Conservation (phyloP, 2,113 vertebrate species). For the Melanerpes aurifrons region DNA sequence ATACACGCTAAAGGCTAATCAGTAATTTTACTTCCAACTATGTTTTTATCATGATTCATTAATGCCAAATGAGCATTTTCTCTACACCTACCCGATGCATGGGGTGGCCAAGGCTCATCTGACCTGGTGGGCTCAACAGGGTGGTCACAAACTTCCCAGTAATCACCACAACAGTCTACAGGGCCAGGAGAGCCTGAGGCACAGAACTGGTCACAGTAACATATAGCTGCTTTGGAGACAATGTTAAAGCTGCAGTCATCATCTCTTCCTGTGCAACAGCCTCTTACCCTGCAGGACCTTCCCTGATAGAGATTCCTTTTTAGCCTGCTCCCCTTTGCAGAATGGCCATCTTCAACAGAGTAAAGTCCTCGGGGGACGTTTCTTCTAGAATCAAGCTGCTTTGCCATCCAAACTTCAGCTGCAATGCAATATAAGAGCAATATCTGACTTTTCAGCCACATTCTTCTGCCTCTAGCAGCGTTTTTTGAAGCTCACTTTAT, state of each 20-base stretch:
- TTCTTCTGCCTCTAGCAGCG: constrained; percentile 15
- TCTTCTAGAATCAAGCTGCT: constrained; percentile 8
- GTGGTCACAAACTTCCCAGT: constrained; percentile 70
- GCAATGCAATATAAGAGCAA: constrained; percentile 61
- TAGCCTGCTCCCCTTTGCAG: constrained; percentile 36
- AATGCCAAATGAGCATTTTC: background rate
- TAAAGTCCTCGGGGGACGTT: background rate
- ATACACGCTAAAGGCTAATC: background rate
- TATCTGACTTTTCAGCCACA: constrained; percentile 56
- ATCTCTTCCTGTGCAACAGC: constrained; percentile 79
- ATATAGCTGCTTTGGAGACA: constrained; percentile 66
- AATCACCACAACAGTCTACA: constrained; percentile 79
- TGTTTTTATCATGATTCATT: background rate
- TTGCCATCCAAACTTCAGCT: constrained; percentile 41
- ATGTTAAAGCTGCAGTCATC: constrained; percentile 72
- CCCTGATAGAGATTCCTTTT: constrained; percentile 68
- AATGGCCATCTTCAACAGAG: constrained; percentile 4
- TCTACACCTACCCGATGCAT: constrained; percentile 56
- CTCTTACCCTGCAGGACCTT: constrained; percentile 68
- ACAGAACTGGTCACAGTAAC: constrained; percentile 81
- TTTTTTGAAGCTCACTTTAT: background rate
- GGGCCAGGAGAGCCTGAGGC: constrained; percentile 31
- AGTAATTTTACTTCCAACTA: background rate
- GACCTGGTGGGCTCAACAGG: background rate
- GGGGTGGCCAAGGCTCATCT: constrained; percentile 14